phyloP scores from a whole-genome alignment of 2,113 vertebrate genomes.

The Phalacrocorax brasilianus region DNA sequence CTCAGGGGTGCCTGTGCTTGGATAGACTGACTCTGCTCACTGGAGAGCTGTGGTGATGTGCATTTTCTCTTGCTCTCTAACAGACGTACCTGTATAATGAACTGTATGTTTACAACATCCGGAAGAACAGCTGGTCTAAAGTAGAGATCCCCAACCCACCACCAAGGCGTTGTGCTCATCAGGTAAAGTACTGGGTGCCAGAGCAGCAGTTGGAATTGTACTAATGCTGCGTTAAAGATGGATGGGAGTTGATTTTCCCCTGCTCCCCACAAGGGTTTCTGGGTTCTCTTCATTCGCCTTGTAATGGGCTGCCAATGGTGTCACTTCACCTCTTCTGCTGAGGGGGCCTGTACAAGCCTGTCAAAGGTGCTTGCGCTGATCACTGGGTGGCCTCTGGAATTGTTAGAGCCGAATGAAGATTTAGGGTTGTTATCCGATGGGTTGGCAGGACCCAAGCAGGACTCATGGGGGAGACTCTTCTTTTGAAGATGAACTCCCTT shows the following conservation, averaged over 20 bases:
- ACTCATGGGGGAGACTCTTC: not conserved
- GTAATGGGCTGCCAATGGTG: not conserved
- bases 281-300: not conserved
- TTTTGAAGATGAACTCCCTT: not conserved
- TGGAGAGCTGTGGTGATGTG: not conserved
- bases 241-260: not conserved
- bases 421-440: not conserved
- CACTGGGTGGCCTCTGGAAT: not conserved
- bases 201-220: not conserved
- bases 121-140: constrained; percentile 89
- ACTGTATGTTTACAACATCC: constrained; percentile 89
- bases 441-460: not conserved
- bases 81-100: constrained; percentile 94
- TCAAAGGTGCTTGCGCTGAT: not conserved
- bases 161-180: constrained; percentile 90
- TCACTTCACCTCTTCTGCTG: not conserved
- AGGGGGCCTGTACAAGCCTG: not conserved
- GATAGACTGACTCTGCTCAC: not conserved
- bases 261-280: not conserved
- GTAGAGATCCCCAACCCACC: constrained; percentile 89
- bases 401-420: not conserved
- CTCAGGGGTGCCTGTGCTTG: not conserved
- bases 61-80: not conserved
- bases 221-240: fast-evolving
- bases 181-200: constrained; percentile 73